Percentiles rank a stretch among this genome's conserved stretches.
phyloP scores from a whole-genome alignment of 2,888 invertebrate genomes.

The Melanophora roralis region DNA sequence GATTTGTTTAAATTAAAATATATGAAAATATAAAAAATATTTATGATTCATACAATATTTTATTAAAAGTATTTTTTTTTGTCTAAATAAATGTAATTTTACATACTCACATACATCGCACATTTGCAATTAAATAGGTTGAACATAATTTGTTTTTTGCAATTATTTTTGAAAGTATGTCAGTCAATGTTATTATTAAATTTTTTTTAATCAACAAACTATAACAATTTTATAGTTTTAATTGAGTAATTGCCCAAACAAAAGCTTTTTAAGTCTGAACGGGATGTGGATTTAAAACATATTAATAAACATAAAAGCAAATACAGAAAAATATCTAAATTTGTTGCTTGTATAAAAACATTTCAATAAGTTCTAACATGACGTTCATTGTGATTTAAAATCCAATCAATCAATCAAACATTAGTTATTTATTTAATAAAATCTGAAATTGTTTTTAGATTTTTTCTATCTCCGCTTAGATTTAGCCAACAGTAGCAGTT shows the following conservation, averaged over 20 bases:
- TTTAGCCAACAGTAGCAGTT: neutral
- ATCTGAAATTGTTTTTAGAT: no score
- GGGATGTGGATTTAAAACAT: slow-evolving; percentile 45
- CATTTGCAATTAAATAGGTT: slow-evolving; percentile 3
- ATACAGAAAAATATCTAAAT: no score
- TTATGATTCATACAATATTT: slow-evolving; percentile 41
- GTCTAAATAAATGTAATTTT: no score
- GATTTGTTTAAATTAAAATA: neutral
- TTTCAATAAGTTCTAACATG: neutral
- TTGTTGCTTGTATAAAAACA: no score
- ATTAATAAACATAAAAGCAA: neutral
- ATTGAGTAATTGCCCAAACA: slow-evolving; percentile 23
- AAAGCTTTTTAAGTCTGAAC: slow-evolving; percentile 2
- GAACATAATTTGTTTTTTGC: neutral
- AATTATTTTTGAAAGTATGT: slow-evolving; percentile 52
- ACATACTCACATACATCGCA: no score
- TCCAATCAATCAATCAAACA: slow-evolving; percentile 13
- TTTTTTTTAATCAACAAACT: slow-evolving; percentile 12
- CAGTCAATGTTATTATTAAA: slow-evolving; percentile 26
- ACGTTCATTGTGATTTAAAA: neutral
- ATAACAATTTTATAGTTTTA: slow-evolving; percentile 24
- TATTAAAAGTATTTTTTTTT: neutral
- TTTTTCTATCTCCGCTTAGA: neutral
- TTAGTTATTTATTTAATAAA: neutral
- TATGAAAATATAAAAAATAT: slow-evolving; percentile 33